phyloP scores from a whole-genome alignment of 1,140 invertebrate species.

The Zophobas morio region DNA sequence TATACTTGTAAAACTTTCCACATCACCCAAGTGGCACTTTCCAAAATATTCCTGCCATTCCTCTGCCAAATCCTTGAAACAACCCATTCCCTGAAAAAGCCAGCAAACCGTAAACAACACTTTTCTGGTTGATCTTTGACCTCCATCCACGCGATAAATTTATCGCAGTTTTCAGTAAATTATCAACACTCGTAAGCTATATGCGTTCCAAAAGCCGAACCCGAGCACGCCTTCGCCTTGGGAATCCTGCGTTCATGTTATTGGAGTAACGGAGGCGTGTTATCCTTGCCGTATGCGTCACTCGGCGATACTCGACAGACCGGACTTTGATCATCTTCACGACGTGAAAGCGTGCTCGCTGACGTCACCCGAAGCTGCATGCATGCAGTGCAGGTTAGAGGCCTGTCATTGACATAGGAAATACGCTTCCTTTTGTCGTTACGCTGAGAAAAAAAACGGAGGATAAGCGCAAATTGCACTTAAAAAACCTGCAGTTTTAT shows the following conservation, averaged over 20 bases:
- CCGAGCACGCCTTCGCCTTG: conserved; percentile 6
- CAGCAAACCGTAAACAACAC: conserved; percentile 4
- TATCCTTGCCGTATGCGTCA: conserved; percentile 38
- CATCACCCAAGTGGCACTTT: no score
- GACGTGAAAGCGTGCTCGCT: conserved; percentile 10
- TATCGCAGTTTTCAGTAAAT: conserved; percentile 3
- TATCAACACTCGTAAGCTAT: background rate
- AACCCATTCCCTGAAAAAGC: no score
- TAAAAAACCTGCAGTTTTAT: no score
- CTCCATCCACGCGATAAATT: conserved; percentile 11
- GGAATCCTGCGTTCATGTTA: conserved; percentile 1
- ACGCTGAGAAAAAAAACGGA: background rate
- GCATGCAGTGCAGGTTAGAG: background rate
- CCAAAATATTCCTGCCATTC: no score
- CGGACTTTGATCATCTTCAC: conserved; percentile 36
- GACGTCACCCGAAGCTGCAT: conserved; percentile 29
- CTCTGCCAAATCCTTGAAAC: no score
- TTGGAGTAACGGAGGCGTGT: conserved; percentile 23
- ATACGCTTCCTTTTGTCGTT: conserved; percentile 7
- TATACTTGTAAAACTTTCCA: no score
- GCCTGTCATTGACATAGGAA: conserved; percentile 30
- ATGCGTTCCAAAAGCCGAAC: conserved; percentile 10
- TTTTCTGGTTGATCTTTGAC: conserved; percentile 21
- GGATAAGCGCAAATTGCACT: background rate
- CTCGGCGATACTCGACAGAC: background rate